phyloP scores from a whole-genome alignment of 2,113 vertebrate species.

The Otocyon megalotis region DNA sequence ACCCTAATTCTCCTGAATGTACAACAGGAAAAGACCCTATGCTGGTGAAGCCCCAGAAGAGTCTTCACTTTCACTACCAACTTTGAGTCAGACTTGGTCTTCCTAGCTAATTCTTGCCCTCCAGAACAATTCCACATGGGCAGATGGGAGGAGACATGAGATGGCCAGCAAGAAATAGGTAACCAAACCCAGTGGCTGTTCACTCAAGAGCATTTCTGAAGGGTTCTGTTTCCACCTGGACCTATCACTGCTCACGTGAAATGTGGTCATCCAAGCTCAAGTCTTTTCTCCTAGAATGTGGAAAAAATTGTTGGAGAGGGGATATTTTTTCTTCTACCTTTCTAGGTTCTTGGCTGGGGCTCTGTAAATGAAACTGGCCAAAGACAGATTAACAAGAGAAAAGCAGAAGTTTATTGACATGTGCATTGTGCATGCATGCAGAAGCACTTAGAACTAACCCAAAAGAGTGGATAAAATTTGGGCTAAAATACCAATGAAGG shows the following conservation, averaged over 20 bases:
- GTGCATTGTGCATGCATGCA: no score
- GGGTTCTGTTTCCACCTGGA: accelerated
- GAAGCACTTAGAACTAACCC: background rate
- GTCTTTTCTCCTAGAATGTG: background rate
- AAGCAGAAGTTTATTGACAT: background rate
- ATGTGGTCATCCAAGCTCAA: background rate
- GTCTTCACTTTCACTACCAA: background rate
- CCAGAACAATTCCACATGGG: background rate
- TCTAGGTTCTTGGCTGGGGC: background rate
- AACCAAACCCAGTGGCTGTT: no score
- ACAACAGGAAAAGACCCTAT: background rate
- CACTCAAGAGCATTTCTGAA: background rate
- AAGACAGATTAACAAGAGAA: background rate
- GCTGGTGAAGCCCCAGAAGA: accelerated
- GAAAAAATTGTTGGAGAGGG: background rate
- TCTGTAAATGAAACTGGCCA: background rate
- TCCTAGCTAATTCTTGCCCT: no score
- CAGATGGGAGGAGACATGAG: background rate
- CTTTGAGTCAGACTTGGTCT: background rate
- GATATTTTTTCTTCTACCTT: background rate
- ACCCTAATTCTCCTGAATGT: background rate
- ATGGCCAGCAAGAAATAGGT: background rate
- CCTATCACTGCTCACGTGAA: background rate
- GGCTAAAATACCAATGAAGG: background rate
- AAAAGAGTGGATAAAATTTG: no score